A percentile compares a stretch with the other conserved stretches of the same genome.
These are phyloP conservation scores for Argopecten irradians DNA, from an alignment of 1,140 invertebrate genomes.

Conservation along the genomic window DNA sequence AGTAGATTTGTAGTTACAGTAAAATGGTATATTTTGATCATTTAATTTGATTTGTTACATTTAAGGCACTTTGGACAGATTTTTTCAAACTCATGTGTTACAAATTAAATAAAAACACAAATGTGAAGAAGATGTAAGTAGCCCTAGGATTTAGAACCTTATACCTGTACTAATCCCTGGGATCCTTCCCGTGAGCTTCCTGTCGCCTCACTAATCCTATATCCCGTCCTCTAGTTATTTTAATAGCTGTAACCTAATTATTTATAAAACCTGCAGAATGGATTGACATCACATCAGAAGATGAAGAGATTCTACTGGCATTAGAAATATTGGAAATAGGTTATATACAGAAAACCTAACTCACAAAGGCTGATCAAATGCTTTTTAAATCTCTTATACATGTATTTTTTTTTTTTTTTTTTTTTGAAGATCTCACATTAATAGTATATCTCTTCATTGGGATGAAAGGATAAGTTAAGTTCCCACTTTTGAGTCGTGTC, in stretches of 20 bases:
- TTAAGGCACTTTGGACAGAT: too few relatives aligned
- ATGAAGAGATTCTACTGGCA: not conserved
- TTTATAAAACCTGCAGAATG: not conserved
- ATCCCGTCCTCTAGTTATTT: not conserved
- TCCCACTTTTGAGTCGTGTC: too few relatives aligned
- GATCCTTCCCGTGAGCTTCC: not conserved
- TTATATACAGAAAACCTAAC: too few relatives aligned
- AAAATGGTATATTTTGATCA: too few relatives aligned
- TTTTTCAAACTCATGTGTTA: too few relatives aligned
- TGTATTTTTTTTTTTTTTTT: not conserved
- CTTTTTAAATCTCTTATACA: not conserved
- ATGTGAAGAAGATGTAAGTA: too few relatives aligned
- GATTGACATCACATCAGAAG: not conserved
- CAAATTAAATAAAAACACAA: too few relatives aligned
- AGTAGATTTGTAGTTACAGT: too few relatives aligned
- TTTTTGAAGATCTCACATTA: not conserved
- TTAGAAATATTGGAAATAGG: not conserved
- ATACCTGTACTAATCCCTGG: not conserved
- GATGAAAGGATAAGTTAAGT: too few relatives aligned
- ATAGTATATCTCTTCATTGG: too few relatives aligned
- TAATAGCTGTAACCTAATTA: not conserved
- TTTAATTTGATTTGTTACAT: too few relatives aligned
- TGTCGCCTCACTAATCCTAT: not conserved
- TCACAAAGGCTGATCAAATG: too few relatives aligned
- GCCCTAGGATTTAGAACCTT: not conserved